Percentiles rank a stretch among this genome's conserved stretches.
Conservation (phyloP, 2,797 vertebrate genomes). For the Tangara arthus region DNA sequence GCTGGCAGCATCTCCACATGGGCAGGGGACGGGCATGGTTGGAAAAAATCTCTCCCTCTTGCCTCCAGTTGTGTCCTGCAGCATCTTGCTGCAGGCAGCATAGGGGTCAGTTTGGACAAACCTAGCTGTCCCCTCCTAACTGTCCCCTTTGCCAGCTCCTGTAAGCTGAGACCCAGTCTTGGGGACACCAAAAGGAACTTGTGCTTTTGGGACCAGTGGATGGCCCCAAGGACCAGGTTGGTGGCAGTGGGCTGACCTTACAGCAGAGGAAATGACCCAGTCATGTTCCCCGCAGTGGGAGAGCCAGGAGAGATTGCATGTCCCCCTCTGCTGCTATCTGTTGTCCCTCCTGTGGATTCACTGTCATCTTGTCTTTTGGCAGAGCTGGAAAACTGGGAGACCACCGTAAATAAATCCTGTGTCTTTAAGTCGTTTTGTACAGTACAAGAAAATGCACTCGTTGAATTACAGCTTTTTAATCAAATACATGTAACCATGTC, state of each 20-base stretch:
- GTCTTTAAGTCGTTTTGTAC: constrained; percentile 67
- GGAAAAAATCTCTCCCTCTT: not conserved
- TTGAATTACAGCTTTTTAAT: constrained; percentile 76
- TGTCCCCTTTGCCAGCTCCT: not conserved
- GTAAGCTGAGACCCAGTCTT: not conserved
- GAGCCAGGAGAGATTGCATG: not conserved
- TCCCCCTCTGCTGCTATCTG: not conserved
- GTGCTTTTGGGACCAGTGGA: not conserved
- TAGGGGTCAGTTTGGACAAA: not conserved
- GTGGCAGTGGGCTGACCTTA: not conserved
- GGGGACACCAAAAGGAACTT: not conserved
- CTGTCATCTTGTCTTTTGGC: not conserved
- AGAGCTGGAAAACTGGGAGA: not conserved
- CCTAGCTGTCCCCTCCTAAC: not conserved
- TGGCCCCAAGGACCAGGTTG: not conserved
- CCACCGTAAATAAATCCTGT: constrained; percentile 60
- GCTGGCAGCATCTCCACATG: not conserved
- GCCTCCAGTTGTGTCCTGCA: not conserved
- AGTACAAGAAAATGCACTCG: constrained; percentile 65
- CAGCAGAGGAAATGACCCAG: not conserved
- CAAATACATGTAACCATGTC: constrained; percentile 76
- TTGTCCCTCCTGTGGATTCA: not conserved
- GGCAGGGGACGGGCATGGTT: not conserved
- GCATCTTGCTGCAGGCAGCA: not conserved
- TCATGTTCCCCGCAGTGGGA: rapidly evolving